Base-by-base conservation (phyloP, 2,888 invertebrate species). In the Apantesis nais region DNA sequence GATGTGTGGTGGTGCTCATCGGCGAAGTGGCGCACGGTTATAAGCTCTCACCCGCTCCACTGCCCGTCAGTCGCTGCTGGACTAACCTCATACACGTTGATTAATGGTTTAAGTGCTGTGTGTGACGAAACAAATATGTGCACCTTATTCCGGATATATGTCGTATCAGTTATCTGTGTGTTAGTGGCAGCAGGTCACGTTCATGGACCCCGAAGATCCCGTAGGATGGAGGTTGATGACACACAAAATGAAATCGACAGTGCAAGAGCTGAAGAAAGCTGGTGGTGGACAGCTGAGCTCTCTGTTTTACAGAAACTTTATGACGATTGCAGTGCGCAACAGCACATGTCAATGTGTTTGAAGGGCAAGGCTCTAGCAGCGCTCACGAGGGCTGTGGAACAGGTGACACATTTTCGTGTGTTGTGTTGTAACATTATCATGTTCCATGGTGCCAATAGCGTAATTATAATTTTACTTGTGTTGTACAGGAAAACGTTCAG, bases 291-390 rank as follows among this genome's bases (percentile, higher is more conserved):
- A n/a, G 95, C 96, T 4, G 96, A 96, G 83, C 93, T 96, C 82
- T 88, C 92, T 73, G 92, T 96, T 76, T 90, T 96, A 82, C 95
- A 96, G 83, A 96, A 96, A 88, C 95, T 96, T 79, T 96, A 96
- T 84, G 96, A 96, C 77, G 96, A 96, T 83, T 96, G 96, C 88
- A 96, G 96, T 90, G 90, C 93, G 74, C 96, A 95, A 78, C 95
- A 95, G 84, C 96, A 96, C 83, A 93, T 96, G 84, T 93, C 96
- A 70, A 93, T 92, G 83, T 96, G 96, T 85, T 91, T 96, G 68
- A 96, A 96, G 87, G 95, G 96, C 79, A 96, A 96, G 83, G 96
- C 96, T 60, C 88, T 96, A 69, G 91, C 92, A 72, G 96, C 96
- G 19, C 89, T 96, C 64, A 92, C 95, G 61, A 95, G 96, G 79